A percentile compares a stretch with the other conserved stretches of the same genome.
Conservation (phyloP, 2,888 invertebrate genomes). For the Cryptocheilus praepositus region DNA sequence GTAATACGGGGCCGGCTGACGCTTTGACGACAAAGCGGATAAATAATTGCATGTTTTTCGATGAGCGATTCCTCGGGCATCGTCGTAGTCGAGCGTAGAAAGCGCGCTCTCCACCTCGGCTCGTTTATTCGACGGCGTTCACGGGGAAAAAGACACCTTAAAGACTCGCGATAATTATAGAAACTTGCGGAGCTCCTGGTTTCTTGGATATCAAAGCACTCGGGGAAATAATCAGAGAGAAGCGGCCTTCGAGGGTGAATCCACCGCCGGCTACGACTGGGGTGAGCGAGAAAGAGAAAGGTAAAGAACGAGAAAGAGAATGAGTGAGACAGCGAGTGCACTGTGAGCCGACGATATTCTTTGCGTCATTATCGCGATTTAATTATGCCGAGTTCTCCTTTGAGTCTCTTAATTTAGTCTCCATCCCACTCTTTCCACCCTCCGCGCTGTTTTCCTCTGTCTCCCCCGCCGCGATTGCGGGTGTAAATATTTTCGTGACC, state of each 20-base stretch:
- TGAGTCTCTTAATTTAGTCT: constrained; percentile 65
- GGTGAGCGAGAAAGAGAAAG: not conserved
- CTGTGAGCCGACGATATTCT: constrained; percentile 56
- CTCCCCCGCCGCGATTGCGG: constrained; percentile 26
- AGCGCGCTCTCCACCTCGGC: constrained; percentile 19
- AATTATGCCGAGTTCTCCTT: constrained; percentile 67
- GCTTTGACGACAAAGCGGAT: no score
- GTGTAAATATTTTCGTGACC: constrained; percentile 9
- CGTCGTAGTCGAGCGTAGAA: no score
- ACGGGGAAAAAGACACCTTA: constrained; percentile 16
- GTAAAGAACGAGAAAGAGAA: not conserved
- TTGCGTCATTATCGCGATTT: constrained; percentile 70
- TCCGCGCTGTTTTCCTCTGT: constrained; percentile 6
- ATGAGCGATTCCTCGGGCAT: no score
- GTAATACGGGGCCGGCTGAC: no score
- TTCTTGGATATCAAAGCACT: constrained; percentile 63
- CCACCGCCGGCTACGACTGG: constrained; percentile 28
- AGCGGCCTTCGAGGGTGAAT: constrained; percentile 45
- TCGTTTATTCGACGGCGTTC: constrained; percentile 19
- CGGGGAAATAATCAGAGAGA: constrained; percentile 62
- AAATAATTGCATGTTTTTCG: no score
- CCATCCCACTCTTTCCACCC: not conserved
- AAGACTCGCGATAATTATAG: constrained; percentile 56
- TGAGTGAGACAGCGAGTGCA: constrained; percentile 1
- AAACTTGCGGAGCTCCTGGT: constrained; percentile 52